Conservation (phyloP, 1,140 invertebrate species). For the Drosophila bocki region DNA sequence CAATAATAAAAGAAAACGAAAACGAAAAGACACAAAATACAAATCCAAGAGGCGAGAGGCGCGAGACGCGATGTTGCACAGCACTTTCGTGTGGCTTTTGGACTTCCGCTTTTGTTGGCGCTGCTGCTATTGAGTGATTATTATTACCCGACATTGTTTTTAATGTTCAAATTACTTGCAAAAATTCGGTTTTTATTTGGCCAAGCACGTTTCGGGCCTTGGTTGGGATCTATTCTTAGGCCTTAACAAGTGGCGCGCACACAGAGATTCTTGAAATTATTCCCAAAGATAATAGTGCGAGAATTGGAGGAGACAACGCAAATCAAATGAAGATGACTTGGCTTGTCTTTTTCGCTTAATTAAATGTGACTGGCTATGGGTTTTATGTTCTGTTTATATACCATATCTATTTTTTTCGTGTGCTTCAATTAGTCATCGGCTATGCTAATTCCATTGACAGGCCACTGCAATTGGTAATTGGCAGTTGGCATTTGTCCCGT, state of each 20-base stretch:
- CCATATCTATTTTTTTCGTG: neutral
- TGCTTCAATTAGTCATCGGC: conserved; percentile 55
- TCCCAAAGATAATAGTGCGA: conserved; percentile 32
- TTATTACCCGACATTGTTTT: conserved; percentile 73
- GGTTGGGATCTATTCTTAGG: conserved; percentile 47
- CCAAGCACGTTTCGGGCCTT: conserved; percentile 62
- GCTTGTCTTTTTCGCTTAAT: conserved; percentile 40
- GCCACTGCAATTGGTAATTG: conserved; percentile 45
- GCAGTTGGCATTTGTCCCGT: conserved; percentile 20
- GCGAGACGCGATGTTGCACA: conserved; percentile 64
- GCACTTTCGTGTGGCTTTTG: conserved; percentile 75
- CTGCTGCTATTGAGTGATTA: conserved; percentile 72
- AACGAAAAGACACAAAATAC: conserved; percentile 43
- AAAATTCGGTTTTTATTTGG: conserved; percentile 54
- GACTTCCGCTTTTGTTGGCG: conserved; percentile 59
- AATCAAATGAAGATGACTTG: conserved; percentile 34
- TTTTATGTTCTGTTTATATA: conserved; percentile 28
- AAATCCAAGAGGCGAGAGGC: conserved; percentile 18
- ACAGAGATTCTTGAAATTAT: conserved; percentile 24
- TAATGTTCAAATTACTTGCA: conserved; percentile 78
- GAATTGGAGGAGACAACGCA: conserved; percentile 9
- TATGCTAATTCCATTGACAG: conserved; percentile 63
- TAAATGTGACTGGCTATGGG: conserved; percentile 23
- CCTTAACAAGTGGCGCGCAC: conserved; percentile 40
- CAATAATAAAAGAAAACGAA: conserved; percentile 48